These are phyloP conservation scores for Hyla sarda DNA, from an alignment of 2,113 vertebrate species.

Conservation along the genomic window DNA sequence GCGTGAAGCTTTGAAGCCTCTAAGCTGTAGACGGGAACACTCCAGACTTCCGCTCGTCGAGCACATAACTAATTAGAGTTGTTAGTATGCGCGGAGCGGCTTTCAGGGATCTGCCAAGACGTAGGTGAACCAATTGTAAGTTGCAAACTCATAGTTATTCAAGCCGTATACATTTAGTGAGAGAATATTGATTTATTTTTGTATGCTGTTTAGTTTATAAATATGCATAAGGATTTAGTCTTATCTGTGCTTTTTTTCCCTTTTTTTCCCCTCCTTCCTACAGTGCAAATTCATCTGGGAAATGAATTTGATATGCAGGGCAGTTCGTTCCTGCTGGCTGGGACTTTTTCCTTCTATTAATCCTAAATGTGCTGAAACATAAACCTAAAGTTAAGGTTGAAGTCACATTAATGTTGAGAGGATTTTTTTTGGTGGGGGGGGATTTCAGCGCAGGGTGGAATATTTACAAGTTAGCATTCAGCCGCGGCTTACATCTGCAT, in stretches of 20 bases:
- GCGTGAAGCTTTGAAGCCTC: background rate
- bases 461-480: background rate
- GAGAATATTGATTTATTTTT: constrained; percentile 74
- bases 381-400: constrained; percentile 21
- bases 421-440: too few species aligned
- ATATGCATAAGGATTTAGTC: constrained; percentile 76
- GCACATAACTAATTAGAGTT: constrained; percentile 2
- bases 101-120: constrained; percentile 39
- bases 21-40: background rate
- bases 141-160: constrained; percentile 60
- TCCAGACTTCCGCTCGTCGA: constrained; percentile 7
- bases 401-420: constrained; percentile 4
- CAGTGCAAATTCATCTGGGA: constrained; percentile 70
- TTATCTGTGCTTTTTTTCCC: constrained; percentile 74
- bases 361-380: constrained; percentile 61
- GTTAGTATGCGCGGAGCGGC: background rate
- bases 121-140: constrained; percentile 46
- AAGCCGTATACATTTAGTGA: constrained; percentile 56
- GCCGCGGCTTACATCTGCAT: background rate
- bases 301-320: constrained; percentile 68
- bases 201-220: constrained; percentile 71
- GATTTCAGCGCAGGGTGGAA: background rate
- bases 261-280: constrained; percentile 71
- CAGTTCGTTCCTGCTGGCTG: constrained; percentile 64
- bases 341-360: constrained; percentile 66